Evolutionary conservation across 2,888 invertebrate genomes (phyloP), one percentile per base, ranked within the genome.

Genomic region (Ochlodes sylvanus): DNA sequence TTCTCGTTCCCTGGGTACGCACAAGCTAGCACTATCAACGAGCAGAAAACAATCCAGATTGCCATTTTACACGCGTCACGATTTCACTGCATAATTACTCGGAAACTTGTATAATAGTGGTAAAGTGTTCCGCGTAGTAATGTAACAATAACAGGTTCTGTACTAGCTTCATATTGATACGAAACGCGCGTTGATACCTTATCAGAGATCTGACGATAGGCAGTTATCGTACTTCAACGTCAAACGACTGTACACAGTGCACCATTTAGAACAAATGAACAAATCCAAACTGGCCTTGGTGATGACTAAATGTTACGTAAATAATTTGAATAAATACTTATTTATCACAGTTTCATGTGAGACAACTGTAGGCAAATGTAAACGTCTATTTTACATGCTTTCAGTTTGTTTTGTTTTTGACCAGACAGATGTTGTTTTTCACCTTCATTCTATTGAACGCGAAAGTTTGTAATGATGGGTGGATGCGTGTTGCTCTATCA

Each of bases 121-220:
- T 10, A 42, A 44, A 52, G 32, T 52, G 21, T 42, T 52, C 15
- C 19, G 38, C 47, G 60, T 67, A 17, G 58, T 27, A 55, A 21
- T 66, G 67, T 61, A 38, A 62, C 55, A 56, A 55, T 60, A 67
- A 67, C 67, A 56, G 47, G 15, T 67, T 47, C 7, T 9, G 61
- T 56, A 67, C 67, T 62, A 61, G 21, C 42, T 61, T 56, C 67
- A 62, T 61, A 47, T 74, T 68, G 70, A 71, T 71, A 71, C 67
- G 63, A 83, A 83, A 78, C 72, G 78, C 76, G 75, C 73, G 75
- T 71, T 81, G 88, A 87, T 90, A 89, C 68, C 78, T 80, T 90
- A 90, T 90, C 89, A 84, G 72, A 79, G 85, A 89, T 89, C 80
- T 81, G 79, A 79, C 78, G 80, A 74, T 75, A 77, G 73, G 85